phyloP scores from a whole-genome alignment of 1,140 invertebrate genomes.

The Pogonomyrmex californicus region DNA sequence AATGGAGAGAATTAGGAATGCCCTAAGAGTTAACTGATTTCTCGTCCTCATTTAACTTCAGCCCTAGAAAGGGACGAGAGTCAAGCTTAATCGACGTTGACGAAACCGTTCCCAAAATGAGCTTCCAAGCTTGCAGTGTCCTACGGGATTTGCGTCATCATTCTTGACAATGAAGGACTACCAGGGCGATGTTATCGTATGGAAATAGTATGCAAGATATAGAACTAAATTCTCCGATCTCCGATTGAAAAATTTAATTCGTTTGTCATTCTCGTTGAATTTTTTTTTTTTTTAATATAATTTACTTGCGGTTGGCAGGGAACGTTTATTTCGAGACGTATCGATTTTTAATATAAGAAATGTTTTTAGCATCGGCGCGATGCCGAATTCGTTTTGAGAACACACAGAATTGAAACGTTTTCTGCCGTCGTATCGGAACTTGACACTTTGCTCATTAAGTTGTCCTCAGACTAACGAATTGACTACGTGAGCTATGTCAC shows the following conservation, averaged over 20 bases:
- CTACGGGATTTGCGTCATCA: slow-evolving; percentile 10
- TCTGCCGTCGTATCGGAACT: background rate
- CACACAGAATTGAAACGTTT: background rate
- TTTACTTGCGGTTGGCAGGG: background rate
- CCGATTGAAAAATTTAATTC: background rate
- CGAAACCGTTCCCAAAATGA: slow-evolving; percentile 22
- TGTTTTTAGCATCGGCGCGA: background rate
- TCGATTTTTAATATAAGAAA: background rate
- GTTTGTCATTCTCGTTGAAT: background rate
- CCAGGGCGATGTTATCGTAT: background rate
- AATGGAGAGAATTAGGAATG: slow-evolving; percentile 5
- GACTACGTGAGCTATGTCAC: background rate
- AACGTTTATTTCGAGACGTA: background rate
- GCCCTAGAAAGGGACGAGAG: background rate
- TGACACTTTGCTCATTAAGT: slow-evolving; percentile 6
- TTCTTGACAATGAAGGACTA: slow-evolving; percentile 4
- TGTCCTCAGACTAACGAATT: background rate
- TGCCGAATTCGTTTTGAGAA: slow-evolving; percentile 1
- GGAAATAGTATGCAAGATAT: background rate
- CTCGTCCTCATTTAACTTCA: background rate
- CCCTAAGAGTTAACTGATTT: background rate
- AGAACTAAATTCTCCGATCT: background rate
- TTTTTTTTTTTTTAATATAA: slow-evolving; percentile 5
- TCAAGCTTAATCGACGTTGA: slow-evolving; percentile 13
- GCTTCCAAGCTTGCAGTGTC: background rate